Evolutionary conservation across 2,888 invertebrate species (phyloP), one percentile per base, ranked within the genome.

Genomic region (Stenchaetothrips biformis): DNA sequence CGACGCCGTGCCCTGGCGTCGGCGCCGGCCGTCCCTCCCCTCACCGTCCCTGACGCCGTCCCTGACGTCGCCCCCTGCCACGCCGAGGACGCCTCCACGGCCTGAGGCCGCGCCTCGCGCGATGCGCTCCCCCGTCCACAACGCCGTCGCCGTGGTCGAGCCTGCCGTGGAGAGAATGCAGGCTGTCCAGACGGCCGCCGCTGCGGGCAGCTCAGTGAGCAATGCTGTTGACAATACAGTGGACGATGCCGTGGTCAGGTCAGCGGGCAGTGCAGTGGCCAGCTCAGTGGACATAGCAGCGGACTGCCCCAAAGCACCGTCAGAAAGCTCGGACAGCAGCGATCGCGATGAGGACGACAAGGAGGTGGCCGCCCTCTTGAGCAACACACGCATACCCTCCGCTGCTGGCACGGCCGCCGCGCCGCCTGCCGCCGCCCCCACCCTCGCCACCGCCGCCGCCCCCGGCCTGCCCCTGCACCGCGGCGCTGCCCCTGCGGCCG

Each of bases 241-340:
- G 4, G 37, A 37, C 1, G 4, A 4, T 37, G 37, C 4, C 2
- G 37, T 37, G 4, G 37, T 2, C 1, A 37, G 37, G 37, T 4
- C 37, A 37, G 37, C 37, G 1, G 37, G 4, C 4, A 37, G 37
- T 37, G 37, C 37, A 37, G 37, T 37, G 37, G 37, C 1, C 37
- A 37, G 37, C 4, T 1, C 37, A 37, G 37, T 37, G 37, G 37
- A 37, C 37, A 37, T n/a, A n/a, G n/a, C n/a, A n/a, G n/a, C n/a
- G n/a, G n/a, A 1, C 62, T n/a, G 67, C 67, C 83, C 82, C 79
- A 84, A 84, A 79, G 83, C 83, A 62, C 84, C 85, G 6, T 86
- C 86, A 78, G 86, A 85, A 80, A 86, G 86, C 82, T 87, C 87
- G 81, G 87, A 86, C 81, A 87, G 87, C 82, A 82, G 87, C 53